Evolutionary conservation across 2,888 invertebrate species (phyloP).

Genomic region (Prenolepis imparis): DNA sequence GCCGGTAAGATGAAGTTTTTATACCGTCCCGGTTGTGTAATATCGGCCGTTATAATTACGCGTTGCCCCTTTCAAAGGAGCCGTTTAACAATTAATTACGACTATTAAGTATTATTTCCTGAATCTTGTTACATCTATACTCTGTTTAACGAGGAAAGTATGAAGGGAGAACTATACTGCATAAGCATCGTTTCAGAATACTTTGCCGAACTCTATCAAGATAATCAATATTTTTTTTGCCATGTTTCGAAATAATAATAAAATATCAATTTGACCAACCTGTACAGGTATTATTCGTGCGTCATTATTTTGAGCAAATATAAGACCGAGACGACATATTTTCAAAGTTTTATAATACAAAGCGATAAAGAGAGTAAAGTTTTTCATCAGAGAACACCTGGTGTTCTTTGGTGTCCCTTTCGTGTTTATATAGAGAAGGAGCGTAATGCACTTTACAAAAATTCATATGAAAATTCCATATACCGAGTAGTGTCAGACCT

Average conservation of each 20-base stretch:
- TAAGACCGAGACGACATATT: background rate
- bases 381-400: slow-evolving; percentile 25
- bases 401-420: background rate
- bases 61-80: slow-evolving; percentile 50
- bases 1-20: slow-evolving; percentile 63
- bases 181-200: background rate
- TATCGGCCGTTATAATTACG: slow-evolving; percentile 65
- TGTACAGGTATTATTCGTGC: background rate
- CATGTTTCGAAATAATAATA: background rate
- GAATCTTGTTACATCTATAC: slow-evolving; percentile 13
- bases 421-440: background rate
- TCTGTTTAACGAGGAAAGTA: slow-evolving; percentile 26
- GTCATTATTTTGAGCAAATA: background rate
- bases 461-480: slow-evolving; percentile 28
- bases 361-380: background rate
- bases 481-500: background rate
- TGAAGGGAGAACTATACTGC: background rate
- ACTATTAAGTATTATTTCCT: slow-evolving; percentile 36
- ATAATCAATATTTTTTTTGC: slow-evolving; percentile 9
- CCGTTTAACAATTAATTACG: slow-evolving; percentile 25
- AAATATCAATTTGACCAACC: background rate
- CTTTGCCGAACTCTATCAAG: background rate
- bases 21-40: slow-evolving; percentile 63
- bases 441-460: slow-evolving; percentile 18
- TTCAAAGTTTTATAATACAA: background rate